Evolutionary conservation across 2,888 invertebrate species (phyloP), one percentile per base, ranked within the genome.

Genomic region (Hirtodrosophila cameraria): DNA sequence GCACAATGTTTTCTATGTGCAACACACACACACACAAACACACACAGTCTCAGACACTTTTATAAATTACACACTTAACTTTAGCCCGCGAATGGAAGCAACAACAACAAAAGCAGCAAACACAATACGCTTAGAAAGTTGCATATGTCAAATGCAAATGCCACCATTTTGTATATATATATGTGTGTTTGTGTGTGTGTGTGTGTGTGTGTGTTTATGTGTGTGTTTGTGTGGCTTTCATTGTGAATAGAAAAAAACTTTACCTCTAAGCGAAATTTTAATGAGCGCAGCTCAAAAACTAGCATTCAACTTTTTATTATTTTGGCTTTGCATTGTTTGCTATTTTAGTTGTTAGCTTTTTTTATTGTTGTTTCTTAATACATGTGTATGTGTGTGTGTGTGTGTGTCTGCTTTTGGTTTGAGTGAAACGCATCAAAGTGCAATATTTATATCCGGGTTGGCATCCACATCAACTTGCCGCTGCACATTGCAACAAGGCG

Each of bases 11-110:
- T 45, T 53, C 39, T 5, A 6, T 49, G 23, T 33, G 53, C 54
- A 69, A 42, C 58, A 49, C 53, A 30, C 46, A 53, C 58, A 20
- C 43, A 43, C 58, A 25, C 30, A 31, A 30, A 18, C 36, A 36
- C 36, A 20, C 38, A 25, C 13, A 13, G 23, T 25, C 39, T 38
- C 25, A 57, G 46, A 67, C 86, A 81, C 86, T 84, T 75, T 72
- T 78, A 59, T 68, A 86, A 82, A 86, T 86, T 82, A 75, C 87
- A 84, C 79, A 86, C 86, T 84, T 84, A 81, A 65, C 82, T 73
- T 59, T 72, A 72, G 60, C 45, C 57, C 46, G 57, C 62, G 50
- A 55, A 61, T 42, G 31, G 15, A 30, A 58, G 15, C 41, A 18
- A 28, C 45, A 45, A 28, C 43, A 27, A 31, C 50, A 48, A 20